Evolutionary conservation across 92 coral and sea anemone genomes (phyloP).

Genomic region (Siderastrea radians): DNA sequence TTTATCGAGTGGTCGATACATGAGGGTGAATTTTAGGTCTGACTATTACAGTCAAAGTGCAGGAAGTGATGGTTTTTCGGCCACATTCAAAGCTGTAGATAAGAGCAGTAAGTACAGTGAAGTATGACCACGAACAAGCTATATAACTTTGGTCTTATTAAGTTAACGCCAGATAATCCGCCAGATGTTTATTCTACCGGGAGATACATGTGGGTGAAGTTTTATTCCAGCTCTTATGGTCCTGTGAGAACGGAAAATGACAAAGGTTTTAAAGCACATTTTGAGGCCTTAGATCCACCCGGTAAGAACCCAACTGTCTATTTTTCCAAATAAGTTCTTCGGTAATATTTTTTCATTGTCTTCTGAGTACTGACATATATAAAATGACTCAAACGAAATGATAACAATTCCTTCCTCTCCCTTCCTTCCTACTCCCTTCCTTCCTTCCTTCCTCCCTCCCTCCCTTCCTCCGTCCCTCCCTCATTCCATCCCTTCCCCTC

Average conservation of each 20-base stretch:
- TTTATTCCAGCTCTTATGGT: background rate
- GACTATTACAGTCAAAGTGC: background rate
- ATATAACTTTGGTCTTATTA: too few species aligned
- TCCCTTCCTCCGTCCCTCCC: too few species aligned
- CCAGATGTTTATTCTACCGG: background rate
- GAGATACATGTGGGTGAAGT: constrained; percentile 6
- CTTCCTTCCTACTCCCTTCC: too few species aligned
- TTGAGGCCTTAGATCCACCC: background rate
- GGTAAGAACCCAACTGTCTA: background rate
- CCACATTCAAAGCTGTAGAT: background rate
- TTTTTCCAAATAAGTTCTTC: too few species aligned
- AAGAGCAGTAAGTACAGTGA: background rate
- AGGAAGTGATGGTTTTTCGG: background rate
- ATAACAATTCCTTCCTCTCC: too few species aligned
- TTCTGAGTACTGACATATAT: too few species aligned
- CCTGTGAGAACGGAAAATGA: background rate
- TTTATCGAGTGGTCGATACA: constrained; percentile 42
- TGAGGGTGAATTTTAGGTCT: constrained; percentile 28
- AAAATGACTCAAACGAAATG: too few species aligned
- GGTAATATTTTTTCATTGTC: too few species aligned
- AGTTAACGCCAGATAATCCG: background rate
- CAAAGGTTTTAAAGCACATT: constrained; percentile 11
- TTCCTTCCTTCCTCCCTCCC: too few species aligned
- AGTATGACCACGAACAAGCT: too few species aligned
- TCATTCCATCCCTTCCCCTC: too few species aligned